These are phyloP conservation scores for Galaxias olidus DNA, from an alignment of 2,797 vertebrate genomes.

Conservation along the genomic window DNA sequence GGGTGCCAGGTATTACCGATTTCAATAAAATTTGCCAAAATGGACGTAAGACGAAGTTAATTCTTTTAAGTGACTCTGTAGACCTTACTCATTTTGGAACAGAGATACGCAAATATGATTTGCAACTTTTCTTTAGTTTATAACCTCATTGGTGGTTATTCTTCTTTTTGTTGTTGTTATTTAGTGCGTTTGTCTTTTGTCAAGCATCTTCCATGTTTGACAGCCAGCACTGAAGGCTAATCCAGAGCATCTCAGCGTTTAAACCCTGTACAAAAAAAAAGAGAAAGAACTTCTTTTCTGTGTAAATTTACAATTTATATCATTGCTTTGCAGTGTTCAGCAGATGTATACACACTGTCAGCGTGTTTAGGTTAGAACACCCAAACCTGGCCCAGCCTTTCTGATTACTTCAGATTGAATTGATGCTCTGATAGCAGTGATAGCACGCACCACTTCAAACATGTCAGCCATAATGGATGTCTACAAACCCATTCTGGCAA, in stretches of 20 bases:
- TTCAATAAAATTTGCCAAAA: too few relatives aligned
- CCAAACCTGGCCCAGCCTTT: constrained; percentile 27
- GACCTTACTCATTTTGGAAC: too few relatives aligned
- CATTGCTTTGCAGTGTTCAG: constrained; percentile 37
- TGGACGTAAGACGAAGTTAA: too few relatives aligned
- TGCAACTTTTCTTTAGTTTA: too few relatives aligned
- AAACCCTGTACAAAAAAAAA: neutral
- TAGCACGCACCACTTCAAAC: constrained; percentile 48
- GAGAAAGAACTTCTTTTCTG: constrained; percentile 23
- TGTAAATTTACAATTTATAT: constrained; percentile 34
- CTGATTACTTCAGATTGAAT: constrained; percentile 49
- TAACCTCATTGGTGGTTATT: too few relatives aligned
- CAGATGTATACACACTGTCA: constrained; percentile 61
- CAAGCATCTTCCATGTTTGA: constrained; percentile 49
- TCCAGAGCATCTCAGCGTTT: neutral
- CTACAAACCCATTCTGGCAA: constrained; percentile 31
- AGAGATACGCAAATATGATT: too few relatives aligned
- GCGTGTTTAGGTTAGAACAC: constrained; percentile 57
- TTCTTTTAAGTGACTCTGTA: too few relatives aligned
- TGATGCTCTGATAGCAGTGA: constrained; percentile 55
- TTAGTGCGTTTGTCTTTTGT: constrained; percentile 39
- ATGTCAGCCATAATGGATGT: constrained; percentile 46
- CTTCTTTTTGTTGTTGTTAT: constrained; percentile 36
- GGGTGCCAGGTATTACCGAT: too few relatives aligned
- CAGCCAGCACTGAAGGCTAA: constrained; percentile 30